These are phyloP conservation scores for Ypsolopha scabrella DNA, from an alignment of 2,888 invertebrate species.

Conservation along the genomic window DNA sequence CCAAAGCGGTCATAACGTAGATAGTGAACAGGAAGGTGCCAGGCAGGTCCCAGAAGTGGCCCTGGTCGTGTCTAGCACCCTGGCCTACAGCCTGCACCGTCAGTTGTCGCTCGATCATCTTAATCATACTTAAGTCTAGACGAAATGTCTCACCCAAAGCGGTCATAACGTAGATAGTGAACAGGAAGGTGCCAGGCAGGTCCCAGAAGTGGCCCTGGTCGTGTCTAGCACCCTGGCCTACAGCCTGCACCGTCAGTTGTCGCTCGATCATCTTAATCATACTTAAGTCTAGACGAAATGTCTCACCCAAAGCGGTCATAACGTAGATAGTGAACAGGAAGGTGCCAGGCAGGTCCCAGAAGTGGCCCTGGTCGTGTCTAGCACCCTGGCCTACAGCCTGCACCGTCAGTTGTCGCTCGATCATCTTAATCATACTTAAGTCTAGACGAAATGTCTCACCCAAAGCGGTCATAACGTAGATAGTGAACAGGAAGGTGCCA, in stretches of 20 bases:
- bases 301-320: constrained; percentile 75
- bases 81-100: constrained; percentile 48
- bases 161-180: constrained; percentile 76
- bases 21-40: constrained; percentile 77
- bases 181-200: constrained; percentile 75
- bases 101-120: constrained; percentile 45
- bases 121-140: too few relatives aligned
- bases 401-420: constrained; percentile 58
- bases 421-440: too few relatives aligned
- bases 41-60: constrained; percentile 76
- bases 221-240: constrained; percentile 33
- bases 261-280: too few relatives aligned
- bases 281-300: too few relatives aligned
- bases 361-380: constrained; percentile 60
- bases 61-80: constrained; percentile 52
- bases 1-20: constrained; percentile 77
- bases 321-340: constrained; percentile 77
- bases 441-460: constrained; percentile 41
- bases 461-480: constrained; percentile 77
- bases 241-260: constrained; percentile 53
- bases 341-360: constrained; percentile 78
- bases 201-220: constrained; percentile 75
- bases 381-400: constrained; percentile 40
- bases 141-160: constrained; percentile 72
- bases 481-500: constrained; percentile 75